Evolutionary conservation across 2,113 vertebrate genomes (phyloP), one percentile per base, ranked within the genome.

Genomic region (Clarias magur): DNA sequence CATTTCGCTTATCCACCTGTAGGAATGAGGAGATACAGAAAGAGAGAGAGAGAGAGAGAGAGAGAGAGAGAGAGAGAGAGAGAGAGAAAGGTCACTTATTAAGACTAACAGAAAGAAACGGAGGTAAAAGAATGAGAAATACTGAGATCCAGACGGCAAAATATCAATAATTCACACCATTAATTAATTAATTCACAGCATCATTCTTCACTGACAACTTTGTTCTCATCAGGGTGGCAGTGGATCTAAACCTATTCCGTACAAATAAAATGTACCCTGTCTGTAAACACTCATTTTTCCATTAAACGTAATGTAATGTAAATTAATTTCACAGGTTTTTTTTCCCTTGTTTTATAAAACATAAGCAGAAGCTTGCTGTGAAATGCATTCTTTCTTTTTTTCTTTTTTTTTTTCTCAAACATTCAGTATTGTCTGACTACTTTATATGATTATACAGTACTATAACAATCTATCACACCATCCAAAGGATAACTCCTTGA

Each of bases 1-100:
- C 90, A 92, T 84, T 79, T 91, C 90, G 53, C 89, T 92, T 48
- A 92, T 86, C 91, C 90, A 91, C 85, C 91, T 92, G 78, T 82
- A 63, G 82, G 15, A 85, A 54, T 38, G 78, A 34, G 84, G 30
- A 85, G 30, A 83, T 42, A 86, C 8, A 48, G 8, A 54, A 23
- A 76, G 72, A 75, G 72, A 68, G 62, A 73, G 53, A n/a, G 56
- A 73, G 21, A 78, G 72, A 38, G 63, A 86, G 57, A 68, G 25
- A 48, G n/a, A 48, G 8, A 54, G 19, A 76, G 72, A 75, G 72
- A 68, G 62, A 73, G 53, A n/a, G 56, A 73, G 21, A 78, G 72
- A 38, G 63, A 86, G 57, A 68, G 25, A 48, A 6, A 73, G 10
- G 17, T 59, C 27, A 59, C 27, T 30, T 34, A 59, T 34, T 34